phyloP scores from a whole-genome alignment of 1,140 invertebrate species.

The Pseudomyrmex flavicornis region DNA sequence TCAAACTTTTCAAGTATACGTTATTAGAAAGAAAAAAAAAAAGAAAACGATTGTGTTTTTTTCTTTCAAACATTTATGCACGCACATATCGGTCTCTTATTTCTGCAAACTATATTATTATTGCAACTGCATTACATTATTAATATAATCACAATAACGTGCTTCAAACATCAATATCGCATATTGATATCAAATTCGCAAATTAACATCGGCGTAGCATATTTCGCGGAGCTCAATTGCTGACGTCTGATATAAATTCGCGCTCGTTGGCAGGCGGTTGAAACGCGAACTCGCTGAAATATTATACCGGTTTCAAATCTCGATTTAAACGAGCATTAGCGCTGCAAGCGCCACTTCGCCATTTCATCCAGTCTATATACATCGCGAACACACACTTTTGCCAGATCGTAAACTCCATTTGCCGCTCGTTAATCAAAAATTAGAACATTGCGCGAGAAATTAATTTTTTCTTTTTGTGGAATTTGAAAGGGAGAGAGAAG shows the following conservation, averaged over 20 bases:
- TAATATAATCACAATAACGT: background rate
- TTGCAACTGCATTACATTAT: background rate
- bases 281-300: constrained; percentile 29
- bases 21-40: too few species aligned
- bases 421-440: too few species aligned
- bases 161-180: background rate
- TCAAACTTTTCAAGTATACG: too few species aligned
- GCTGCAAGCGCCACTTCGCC: background rate
- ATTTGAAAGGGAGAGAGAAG: constrained; percentile 5
- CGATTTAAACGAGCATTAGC: constrained; percentile 31
- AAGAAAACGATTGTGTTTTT: too few species aligned
- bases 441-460: too few species aligned
- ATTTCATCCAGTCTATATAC: background rate
- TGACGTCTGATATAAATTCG: constrained; percentile 10
- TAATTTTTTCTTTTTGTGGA: too few species aligned
- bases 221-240: background rate
- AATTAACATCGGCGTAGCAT: constrained; percentile 1
- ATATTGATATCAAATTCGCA: background rate
- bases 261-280: background rate
- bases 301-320: background rate
- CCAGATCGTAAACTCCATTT: background rate
- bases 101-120: too few species aligned
- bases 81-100: too few species aligned
- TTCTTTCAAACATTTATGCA: too few species aligned
- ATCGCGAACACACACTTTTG: background rate